Percentiles rank a stretch among this genome's conserved stretches.
Conservation (phyloP, 2,113 vertebrate genomes). For the Alouatta palliata region DNA sequence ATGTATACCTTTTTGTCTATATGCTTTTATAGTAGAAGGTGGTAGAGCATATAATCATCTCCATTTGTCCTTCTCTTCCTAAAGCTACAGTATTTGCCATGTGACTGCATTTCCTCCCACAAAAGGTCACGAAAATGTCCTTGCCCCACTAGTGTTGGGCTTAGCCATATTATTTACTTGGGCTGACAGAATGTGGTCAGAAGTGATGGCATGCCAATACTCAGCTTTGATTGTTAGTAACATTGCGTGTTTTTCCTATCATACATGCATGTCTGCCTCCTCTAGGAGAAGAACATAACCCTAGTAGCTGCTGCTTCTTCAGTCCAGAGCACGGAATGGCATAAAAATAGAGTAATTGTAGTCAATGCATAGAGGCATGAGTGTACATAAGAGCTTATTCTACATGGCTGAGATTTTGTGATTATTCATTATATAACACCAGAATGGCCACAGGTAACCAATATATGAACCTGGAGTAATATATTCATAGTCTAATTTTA, state of each 20-base stretch:
- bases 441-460: background rate
- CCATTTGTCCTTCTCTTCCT: background rate
- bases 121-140: fast-evolving
- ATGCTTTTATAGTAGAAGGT: background rate
- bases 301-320: background rate
- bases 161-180: background rate
- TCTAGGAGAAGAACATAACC: background rate
- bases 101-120: background rate
- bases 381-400: background rate
- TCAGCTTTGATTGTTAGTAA: background rate
- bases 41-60: background rate
- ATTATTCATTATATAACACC: background rate
- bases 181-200: background rate
- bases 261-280: background rate
- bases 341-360: background rate
- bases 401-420: background rate
- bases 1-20: background rate
- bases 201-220: background rate
- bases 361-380: background rate
- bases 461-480: background rate
- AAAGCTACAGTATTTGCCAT: background rate
- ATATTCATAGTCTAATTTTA: background rate
- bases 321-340: background rate
- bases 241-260: background rate
- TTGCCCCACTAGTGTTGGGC: background rate